Evolutionary conservation across 2,888 invertebrate species (phyloP).

Genomic region (Trichopoda pennipes): DNA sequence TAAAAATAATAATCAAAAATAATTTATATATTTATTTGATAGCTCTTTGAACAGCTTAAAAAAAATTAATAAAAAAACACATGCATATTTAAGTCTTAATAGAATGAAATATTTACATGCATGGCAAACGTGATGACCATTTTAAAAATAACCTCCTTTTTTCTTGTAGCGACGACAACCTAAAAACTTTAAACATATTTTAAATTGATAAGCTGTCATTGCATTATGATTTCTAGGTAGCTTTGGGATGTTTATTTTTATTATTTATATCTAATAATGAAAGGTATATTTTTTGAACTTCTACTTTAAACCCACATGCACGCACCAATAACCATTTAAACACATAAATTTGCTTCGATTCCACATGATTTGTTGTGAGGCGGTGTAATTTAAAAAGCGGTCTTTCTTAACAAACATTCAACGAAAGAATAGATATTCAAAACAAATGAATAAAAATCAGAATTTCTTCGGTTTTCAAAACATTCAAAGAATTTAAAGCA

Average conservation of each 20-base stretch:
- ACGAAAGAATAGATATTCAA: not conserved
- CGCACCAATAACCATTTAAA: constrained; percentile 31
- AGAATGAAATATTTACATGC: not conserved
- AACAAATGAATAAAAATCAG: not conserved
- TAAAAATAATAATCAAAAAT: no score
- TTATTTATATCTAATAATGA: constrained; percentile 15
- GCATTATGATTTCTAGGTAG: constrained; percentile 52
- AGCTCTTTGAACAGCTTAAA: no score
- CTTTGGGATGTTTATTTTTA: constrained; percentile 35
- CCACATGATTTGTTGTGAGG: constrained; percentile 57
- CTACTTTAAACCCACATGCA: constrained; percentile 11
- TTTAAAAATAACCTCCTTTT: not conserved
- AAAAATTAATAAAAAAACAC: no score
- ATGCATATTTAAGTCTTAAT: no score
- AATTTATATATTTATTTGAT: no score
- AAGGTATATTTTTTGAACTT: constrained; percentile 39
- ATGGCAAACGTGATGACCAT: no score
- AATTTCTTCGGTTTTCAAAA: constrained; percentile 36
- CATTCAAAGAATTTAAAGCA: constrained; percentile 62
- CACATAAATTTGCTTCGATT: constrained; percentile 33
- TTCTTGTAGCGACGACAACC: constrained; percentile 5
- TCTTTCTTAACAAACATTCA: constrained; percentile 37
- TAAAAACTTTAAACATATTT: constrained; percentile 1
- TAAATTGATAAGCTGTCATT: constrained; percentile 56
- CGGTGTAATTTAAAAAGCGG: constrained; percentile 56